Evolutionary conservation across 2,113 vertebrate genomes (phyloP).

Genomic region (Megaceryle maxima): DNA sequence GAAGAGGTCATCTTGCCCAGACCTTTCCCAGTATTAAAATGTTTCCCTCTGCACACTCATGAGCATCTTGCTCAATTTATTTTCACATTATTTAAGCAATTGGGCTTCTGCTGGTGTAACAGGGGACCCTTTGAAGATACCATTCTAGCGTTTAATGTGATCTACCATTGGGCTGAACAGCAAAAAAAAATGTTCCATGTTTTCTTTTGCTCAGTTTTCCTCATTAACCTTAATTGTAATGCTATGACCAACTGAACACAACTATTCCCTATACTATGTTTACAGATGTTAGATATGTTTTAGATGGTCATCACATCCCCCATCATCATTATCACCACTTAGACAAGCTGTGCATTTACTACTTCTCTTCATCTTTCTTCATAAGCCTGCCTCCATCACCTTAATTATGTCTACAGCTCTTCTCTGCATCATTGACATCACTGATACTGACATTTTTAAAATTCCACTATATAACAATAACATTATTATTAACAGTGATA

Average conservation of each 20-base stretch:
- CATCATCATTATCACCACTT: slow-evolving; percentile 45
- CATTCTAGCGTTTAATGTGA: background rate
- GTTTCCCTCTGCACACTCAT: background rate
- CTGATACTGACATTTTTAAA: background rate
- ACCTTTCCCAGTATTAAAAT: slow-evolving; percentile 10
- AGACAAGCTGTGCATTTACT: slow-evolving; percentile 39
- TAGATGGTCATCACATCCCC: slow-evolving; percentile 17
- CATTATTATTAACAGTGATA: slow-evolving; percentile 7
- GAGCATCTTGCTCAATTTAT: slow-evolving; percentile 49
- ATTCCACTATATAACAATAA: background rate
- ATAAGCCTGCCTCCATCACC: background rate
- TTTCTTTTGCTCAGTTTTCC: slow-evolving; percentile 45
- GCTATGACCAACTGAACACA: slow-evolving; percentile 31
- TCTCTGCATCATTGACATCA: background rate
- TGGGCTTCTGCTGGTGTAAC: slow-evolving; percentile 5
- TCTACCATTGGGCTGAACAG: background rate
- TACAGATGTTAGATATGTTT: slow-evolving; percentile 31
- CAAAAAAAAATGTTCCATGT: background rate
- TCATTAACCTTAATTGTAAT: slow-evolving; percentile 48
- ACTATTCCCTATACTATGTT: slow-evolving; percentile 18
- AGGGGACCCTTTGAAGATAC: background rate
- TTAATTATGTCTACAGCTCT: background rate
- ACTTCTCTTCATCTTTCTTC: slow-evolving; percentile 8
- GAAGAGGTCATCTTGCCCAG: slow-evolving; percentile 4
- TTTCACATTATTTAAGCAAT: slow-evolving; percentile 55